phyloP scores from a whole-genome alignment of 2,113 vertebrate genomes.

The Crotalus tigris region DNA sequence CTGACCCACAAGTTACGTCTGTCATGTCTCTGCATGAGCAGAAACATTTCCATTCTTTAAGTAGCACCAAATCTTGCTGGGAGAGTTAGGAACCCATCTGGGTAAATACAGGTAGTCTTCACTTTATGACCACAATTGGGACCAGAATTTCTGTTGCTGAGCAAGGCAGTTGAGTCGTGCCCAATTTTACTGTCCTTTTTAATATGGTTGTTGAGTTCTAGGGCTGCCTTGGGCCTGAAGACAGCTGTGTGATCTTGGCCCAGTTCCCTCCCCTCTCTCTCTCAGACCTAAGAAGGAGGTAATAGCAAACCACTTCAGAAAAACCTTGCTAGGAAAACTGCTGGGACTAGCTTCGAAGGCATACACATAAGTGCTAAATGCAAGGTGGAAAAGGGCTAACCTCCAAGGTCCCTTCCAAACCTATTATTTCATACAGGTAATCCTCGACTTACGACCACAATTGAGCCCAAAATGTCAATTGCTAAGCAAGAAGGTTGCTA shows the following conservation, averaged over 20 bases:
- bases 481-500: no score
- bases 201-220: background rate
- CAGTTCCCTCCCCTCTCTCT: background rate
- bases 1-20: background rate
- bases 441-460: no score
- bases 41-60: background rate
- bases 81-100: background rate
- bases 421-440: no score
- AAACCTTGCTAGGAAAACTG: background rate
- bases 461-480: no score
- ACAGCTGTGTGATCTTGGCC: background rate
- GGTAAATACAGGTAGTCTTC: background rate
- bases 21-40: background rate
- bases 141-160: background rate
- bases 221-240: background rate
- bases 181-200: background rate
- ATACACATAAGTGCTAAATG: background rate
- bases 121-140: background rate
- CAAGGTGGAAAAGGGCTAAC: background rate
- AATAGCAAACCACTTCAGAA: background rate
- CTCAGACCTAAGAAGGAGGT: background rate
- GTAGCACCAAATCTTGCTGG: background rate
- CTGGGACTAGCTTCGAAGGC: background rate
- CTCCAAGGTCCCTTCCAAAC: no score
- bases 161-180: background rate